Evolutionary conservation across 2,113 vertebrate genomes (phyloP).

Genomic region (cat (Felis catus)): F.catus_Fca126_mat1.0 CM031418.1:120649501-120650000

Average conservation of each 20-base stretch:
- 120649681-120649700: not conserved
- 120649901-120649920: not conserved
- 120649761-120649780: not conserved
- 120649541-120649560: not conserved
- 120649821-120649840: not conserved
- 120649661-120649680: slow-evolving; percentile 3
- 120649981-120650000: not conserved
- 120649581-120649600: not conserved
- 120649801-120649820: not conserved
- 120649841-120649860: not conserved
- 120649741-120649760: not conserved
- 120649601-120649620: not conserved
- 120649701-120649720: not conserved
- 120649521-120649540: not conserved
- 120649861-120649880: not conserved
- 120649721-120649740: not conserved
- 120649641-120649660: not conserved
- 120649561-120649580: not conserved
- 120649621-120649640: not conserved
- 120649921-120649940: not conserved
- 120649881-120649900: not conserved
- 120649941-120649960: not conserved
- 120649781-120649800: not conserved
- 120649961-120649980: not conserved
- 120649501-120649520: not conserved